These are phyloP conservation scores for Novumbra hubbsi DNA, from an alignment of 2,797 vertebrate species.

Conservation along the genomic window DNA sequence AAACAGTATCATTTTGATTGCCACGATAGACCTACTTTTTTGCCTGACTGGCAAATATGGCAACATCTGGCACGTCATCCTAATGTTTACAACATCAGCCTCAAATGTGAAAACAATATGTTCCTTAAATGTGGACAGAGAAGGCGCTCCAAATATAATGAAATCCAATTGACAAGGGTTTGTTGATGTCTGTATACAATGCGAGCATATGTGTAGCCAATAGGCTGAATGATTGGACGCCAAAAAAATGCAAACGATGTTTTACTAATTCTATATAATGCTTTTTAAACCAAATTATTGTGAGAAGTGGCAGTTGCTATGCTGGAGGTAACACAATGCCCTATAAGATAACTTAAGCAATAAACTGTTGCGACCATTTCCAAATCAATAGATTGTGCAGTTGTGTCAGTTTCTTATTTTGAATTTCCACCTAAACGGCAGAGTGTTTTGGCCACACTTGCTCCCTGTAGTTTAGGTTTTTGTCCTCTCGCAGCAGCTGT, in stretches of 20 bases:
- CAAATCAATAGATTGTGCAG: constrained; percentile 5
- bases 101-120: constrained; percentile 41
- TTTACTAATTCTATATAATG: background rate
- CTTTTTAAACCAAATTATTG: background rate
- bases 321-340: background rate
- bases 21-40: background rate
- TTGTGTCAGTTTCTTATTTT: constrained; percentile 40
- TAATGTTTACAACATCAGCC: constrained; percentile 33
- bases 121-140: constrained; percentile 26
- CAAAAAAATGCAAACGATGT: background rate
- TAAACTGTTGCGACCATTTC: background rate
- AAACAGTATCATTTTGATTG: background rate
- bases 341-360: background rate
- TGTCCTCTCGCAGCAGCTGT: constrained; percentile 99
- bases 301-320: background rate
- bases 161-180: background rate
- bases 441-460: constrained; percentile 94
- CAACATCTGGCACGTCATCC: constrained; percentile 55
- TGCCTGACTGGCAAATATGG: constrained; percentile 19
- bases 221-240: background rate
- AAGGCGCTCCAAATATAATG: constrained; percentile 5
- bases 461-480: constrained; percentile 97
- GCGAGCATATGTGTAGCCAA: background rate
- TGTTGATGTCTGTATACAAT: background rate
- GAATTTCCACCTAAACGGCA: constrained; percentile 87